Evolutionary conservation across 30 jellyfish, hydroid and myxozoan genomes (phyloP), one percentile per base, ranked within the genome.

Genomic region (Kudoa iwatai): DNA sequence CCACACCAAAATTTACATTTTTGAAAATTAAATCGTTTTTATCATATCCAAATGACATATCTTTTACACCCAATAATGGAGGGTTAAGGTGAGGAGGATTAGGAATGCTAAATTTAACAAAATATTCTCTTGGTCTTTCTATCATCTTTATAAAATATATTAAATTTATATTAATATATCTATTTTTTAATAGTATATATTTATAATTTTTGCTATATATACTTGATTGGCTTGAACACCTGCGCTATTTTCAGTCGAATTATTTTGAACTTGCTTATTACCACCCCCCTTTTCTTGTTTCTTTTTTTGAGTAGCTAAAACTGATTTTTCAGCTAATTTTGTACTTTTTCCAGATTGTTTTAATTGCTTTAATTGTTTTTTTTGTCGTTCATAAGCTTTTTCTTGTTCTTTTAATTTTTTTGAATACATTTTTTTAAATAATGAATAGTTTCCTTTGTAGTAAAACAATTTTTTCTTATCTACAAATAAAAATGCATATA

Each of bases 71-170:
- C 12, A 74, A 51, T 25, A 74, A 59, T 33, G 93, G 93, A 20
- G 93, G 93, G 31, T 56, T 74, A 31, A 74, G 43, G 4, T 85
- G 74, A 10, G 93, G 87, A 1, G 93, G 93, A 44, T 57, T 46
- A 32, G 85, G 74, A n/a, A 74, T 40, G 1, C 87, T 74, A 50
- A 74, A 74, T 46, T 62, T 74, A n/a, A 74, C 93, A 51, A 56
- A 50, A 52, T 74, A 74, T 40, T 74, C 93, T 45, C 56, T 50
- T 14, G 88, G 93, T 28, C 62, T 53, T 33, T 44, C 40, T 23
- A 68, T 23, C 44, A 68, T 43, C 55, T 59, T 85, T 36, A n/a
- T n/a, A n/a, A n/a, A n/a, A n/a, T n/a, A n/a, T n/a, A n/a, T n/a
- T n/a, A n/a, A n/a, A n/a, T n/a, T n/a, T n/a, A n/a, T n/a, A n/a